phyloP scores from a whole-genome alignment of 1,140 invertebrate species.

The Micrasema minimum region DNA sequence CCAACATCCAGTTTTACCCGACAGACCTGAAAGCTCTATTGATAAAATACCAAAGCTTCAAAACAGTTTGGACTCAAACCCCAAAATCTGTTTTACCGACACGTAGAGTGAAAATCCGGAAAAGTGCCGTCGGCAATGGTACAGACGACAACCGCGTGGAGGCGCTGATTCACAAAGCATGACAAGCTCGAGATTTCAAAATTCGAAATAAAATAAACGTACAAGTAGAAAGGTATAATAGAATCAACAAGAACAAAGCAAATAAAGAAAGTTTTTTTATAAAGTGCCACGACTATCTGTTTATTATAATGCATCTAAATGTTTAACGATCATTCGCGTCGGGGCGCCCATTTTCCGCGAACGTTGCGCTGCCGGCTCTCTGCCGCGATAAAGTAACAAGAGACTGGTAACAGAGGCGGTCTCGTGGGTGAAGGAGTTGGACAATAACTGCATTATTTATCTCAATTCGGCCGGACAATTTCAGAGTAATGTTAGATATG shows the following conservation, averaged over 20 bases:
- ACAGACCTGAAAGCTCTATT: conserved; percentile 21
- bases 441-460: too few relatives aligned
- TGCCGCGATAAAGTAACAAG: background rate
- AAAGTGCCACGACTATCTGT: conserved; percentile 2
- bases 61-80: conserved; percentile 10
- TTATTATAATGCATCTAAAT: background rate
- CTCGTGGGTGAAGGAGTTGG: too few relatives aligned
- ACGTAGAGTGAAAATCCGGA: conserved; percentile 1
- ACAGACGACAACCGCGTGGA: background rate
- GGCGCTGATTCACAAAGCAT: background rate
- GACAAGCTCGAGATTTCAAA: background rate
- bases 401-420: too few relatives aligned
- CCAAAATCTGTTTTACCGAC: conserved; percentile 21
- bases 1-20: too few relatives aligned
- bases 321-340: conserved; percentile 29
- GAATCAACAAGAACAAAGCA: background rate
- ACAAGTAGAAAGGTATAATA: conserved; percentile 8
- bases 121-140: conserved; percentile 17
- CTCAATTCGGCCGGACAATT: too few relatives aligned
- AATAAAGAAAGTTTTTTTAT: conserved; percentile 6
- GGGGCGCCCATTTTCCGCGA: background rate
- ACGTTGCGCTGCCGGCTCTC: background rate
- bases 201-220: conserved; percentile 8
- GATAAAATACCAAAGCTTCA: background rate
- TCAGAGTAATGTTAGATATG: too few relatives aligned